Conservation (phyloP, 2,888 invertebrate species). For the Rotaria socialis region DNA sequence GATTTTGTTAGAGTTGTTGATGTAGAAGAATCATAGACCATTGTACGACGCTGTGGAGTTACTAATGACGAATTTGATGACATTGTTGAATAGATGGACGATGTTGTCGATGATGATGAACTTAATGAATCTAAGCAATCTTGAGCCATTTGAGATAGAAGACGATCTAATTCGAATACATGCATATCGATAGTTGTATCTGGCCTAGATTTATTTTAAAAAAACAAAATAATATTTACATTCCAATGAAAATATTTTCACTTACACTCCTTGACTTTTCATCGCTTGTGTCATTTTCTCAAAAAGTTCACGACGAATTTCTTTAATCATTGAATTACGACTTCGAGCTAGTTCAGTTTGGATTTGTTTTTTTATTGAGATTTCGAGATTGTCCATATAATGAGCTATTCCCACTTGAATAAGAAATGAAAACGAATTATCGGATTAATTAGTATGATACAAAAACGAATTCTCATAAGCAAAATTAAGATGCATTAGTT, state of each 20-base stretch:
- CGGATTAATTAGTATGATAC: background rate
- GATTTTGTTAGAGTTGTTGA: background rate
- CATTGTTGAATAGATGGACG: background rate
- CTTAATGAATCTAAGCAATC: background rate
- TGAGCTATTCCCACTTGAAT: conserved; percentile 8
- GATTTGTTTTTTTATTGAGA: background rate
- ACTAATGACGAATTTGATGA: background rate
- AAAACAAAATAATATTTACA: background rate
- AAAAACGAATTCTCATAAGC: background rate
- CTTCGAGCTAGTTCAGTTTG: conserved; percentile 10
- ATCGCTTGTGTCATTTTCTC: conserved; percentile 3
- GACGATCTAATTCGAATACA: conserved; percentile 28
- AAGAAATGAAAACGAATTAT: background rate
- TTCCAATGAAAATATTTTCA: background rate
- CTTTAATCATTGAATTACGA: conserved; percentile 33
- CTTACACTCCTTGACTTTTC: conserved; percentile 21
- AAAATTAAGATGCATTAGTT: background rate
- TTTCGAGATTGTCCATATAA: background rate
- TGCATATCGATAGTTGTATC: conserved; percentile 5
- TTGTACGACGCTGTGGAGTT: background rate
- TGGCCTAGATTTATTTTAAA: background rate
- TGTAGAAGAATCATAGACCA: background rate
- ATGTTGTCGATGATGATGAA: background rate
- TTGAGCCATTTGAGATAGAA: conserved; percentile 31
- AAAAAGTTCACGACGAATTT: conserved; percentile 20